Evolutionary conservation across 2,797 vertebrate genomes (phyloP).

Genomic region (Philypnodon macrostomus): DNA sequence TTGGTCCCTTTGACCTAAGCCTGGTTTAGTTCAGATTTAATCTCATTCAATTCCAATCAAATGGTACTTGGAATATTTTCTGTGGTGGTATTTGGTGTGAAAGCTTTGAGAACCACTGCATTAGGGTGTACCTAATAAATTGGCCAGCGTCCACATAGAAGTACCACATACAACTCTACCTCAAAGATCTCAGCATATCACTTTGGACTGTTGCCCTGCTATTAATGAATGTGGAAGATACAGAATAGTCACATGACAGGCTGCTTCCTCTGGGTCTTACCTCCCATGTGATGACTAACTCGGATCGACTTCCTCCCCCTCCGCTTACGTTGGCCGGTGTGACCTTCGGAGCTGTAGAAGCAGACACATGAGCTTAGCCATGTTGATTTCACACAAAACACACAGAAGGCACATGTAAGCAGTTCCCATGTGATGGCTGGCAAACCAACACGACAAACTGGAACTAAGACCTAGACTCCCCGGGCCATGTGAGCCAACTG

Average conservation of each 20-base stretch:
- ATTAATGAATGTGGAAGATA: slow-evolving; percentile 64
- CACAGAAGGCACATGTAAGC: slow-evolving; percentile 16
- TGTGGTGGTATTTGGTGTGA: too few species aligned
- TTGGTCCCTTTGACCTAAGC: too few species aligned
- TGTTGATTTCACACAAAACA: slow-evolving; percentile 25
- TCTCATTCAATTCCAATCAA: too few species aligned
- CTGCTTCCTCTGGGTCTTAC: slow-evolving; percentile 70
- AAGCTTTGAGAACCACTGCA: too few species aligned
- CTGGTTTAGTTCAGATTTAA: too few species aligned
- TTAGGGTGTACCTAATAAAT: too few species aligned
- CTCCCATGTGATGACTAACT: slow-evolving; percentile 99
- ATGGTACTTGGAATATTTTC: too few species aligned
- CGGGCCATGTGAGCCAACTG: slow-evolving; percentile 4
- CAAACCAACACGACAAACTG: slow-evolving; percentile 6
- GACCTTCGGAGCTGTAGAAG: slow-evolving; percentile 88
- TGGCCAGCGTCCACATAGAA: too few species aligned
- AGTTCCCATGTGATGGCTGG: slow-evolving; percentile 6
- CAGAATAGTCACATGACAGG: slow-evolving; percentile 55
- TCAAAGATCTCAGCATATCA: too few species aligned
- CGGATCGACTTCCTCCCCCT: slow-evolving; percentile 94
- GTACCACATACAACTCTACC: too few species aligned
- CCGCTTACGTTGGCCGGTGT: slow-evolving; percentile 94
- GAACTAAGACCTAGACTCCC: slow-evolving; percentile 7
- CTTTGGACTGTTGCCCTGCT: slow-evolving; percentile 46
- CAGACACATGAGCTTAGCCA: slow-evolving; percentile 54